A percentile compares a stretch with the other conserved stretches of the same genome.
Conservation (phyloP, 2,888 invertebrate species). For the Chelonus formosanus region DNA sequence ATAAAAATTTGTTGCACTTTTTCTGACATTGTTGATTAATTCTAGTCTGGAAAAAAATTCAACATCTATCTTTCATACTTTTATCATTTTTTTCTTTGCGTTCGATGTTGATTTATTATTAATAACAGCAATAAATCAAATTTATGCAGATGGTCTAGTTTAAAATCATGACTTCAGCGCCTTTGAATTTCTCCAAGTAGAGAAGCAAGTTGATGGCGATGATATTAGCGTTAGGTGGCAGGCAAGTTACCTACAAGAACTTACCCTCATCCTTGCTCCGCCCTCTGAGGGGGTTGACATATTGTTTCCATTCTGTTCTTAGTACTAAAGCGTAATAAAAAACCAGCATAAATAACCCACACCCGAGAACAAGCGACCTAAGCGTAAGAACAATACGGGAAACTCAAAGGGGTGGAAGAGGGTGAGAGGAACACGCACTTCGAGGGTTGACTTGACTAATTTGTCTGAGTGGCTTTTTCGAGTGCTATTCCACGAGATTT, state of each 20-base stretch:
- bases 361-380: constrained; percentile 40
- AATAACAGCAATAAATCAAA: constrained; percentile 8
- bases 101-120: neutral
- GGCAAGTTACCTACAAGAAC: constrained; percentile 53
- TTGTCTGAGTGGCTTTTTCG: constrained; percentile 64
- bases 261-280: constrained; percentile 41
- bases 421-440: constrained; percentile 31
- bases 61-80: too few species aligned
- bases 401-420: constrained; percentile 29
- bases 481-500: constrained; percentile 28
- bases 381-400: constrained; percentile 49
- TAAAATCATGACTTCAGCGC: too few species aligned
- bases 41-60: too few species aligned
- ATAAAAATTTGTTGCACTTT: too few species aligned
- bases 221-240: constrained; percentile 6
- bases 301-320: constrained; percentile 62
- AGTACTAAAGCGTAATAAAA: constrained; percentile 60
- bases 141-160: constrained; percentile 1
- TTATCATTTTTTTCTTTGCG: too few species aligned
- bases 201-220: neutral
- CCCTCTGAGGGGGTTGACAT: constrained; percentile 53
- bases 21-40: too few species aligned
- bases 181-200: too few species aligned
- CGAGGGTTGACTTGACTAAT: constrained; percentile 51
- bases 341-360: constrained; percentile 62